These are phyloP conservation scores for Rachycentron canadum DNA, from an alignment of 2,797 vertebrate genomes.

Conservation along the genomic window DNA sequence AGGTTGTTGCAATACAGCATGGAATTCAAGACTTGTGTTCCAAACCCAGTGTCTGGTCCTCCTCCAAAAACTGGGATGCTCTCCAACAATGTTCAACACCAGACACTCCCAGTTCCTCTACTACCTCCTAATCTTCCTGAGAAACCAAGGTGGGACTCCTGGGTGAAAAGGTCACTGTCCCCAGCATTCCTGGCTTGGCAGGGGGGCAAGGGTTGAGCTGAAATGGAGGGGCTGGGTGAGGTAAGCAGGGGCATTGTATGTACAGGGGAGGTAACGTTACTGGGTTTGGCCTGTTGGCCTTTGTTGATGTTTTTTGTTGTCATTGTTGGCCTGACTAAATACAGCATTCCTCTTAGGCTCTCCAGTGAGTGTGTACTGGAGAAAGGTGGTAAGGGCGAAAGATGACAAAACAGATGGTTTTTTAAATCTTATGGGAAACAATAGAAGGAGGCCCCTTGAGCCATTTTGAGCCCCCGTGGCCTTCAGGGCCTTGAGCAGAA, in stretches of 20 bases:
- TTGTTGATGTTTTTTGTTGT: constrained; percentile 80
- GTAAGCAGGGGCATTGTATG: constrained; percentile 81
- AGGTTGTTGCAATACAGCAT: constrained; percentile 69
- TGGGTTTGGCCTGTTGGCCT: constrained; percentile 74
- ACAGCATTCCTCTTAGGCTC: constrained; percentile 75
- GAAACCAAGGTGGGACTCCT: constrained; percentile 78
- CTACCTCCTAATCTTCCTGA: constrained; percentile 82
- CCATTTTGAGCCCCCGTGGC: constrained; percentile 46
- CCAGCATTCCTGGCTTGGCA: constrained; percentile 79
- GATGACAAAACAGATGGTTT: constrained; percentile 67
- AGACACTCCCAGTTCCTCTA: constrained; percentile 74
- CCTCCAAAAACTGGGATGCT: constrained; percentile 54
- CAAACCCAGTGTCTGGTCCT: constrained; percentile 60
- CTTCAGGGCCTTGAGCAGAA: constrained; percentile 60
- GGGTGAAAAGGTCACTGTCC: constrained; percentile 78
- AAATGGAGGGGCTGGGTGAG: constrained; percentile 74
- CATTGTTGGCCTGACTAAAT: constrained; percentile 83
- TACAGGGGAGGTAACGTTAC: constrained; percentile 75
- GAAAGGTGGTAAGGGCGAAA: constrained; percentile 58
- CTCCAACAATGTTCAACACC: constrained; percentile 26
- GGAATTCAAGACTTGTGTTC: constrained; percentile 74
- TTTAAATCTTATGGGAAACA: constrained; percentile 76
- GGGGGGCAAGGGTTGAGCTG: constrained; percentile 80
- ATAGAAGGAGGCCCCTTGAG: constrained; percentile 70
- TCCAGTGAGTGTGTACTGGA: constrained; percentile 46